Evolutionary conservation across 1,140 invertebrate genomes (phyloP), one percentile per base, ranked within the genome.

Genomic region (Drosophila bocqueti): DNA sequence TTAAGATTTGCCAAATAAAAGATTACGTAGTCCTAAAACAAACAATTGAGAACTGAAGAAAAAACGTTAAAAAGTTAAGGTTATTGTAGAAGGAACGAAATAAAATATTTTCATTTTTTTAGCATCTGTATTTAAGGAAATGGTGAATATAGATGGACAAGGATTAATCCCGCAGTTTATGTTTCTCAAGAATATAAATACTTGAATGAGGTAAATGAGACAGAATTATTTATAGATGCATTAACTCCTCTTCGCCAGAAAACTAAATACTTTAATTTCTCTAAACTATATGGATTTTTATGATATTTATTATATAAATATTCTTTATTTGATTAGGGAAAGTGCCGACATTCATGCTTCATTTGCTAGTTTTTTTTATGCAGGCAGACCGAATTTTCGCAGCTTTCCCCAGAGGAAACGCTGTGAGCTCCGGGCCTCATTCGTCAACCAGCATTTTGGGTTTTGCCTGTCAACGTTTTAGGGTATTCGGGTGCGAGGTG

Each of bases 361-460:
- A 83, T 87, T 87, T 83, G 50, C 26, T 65, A 87, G 64, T 69
- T 52, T 63, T 61, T 38, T 47, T 46, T 11, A 49, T 31, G 55
- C 67, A 43, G 46, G 71, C 71, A 61, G 29, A 38, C 45, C 24
- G 46, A 49, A 72, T 73, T 78, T 69, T 54, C 42, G 16, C 74
- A 62, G 65, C 57, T 69, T 61, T 69, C 73, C 84, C 84, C 69
- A 54, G 64, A 65, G 85, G 57, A 71, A 57, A 60, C 52, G 38
- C 60, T 38, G 29, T 29, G 18, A 45, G 45, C 52, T 36, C 55
- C 54, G 29, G 38, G 38, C 46, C 83, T 71, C 84, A 87, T 87
- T 87, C 83, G 84, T 89, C 83, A 89, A 87, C 83, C 85, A 87
- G 84, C 78, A 83, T 83, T 80, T 72, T 61, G 63, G 75, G 64